Evolutionary conservation across 2,797 vertebrate genomes (phyloP).

Genomic region (Rhinatrema bivittatum): DNA sequence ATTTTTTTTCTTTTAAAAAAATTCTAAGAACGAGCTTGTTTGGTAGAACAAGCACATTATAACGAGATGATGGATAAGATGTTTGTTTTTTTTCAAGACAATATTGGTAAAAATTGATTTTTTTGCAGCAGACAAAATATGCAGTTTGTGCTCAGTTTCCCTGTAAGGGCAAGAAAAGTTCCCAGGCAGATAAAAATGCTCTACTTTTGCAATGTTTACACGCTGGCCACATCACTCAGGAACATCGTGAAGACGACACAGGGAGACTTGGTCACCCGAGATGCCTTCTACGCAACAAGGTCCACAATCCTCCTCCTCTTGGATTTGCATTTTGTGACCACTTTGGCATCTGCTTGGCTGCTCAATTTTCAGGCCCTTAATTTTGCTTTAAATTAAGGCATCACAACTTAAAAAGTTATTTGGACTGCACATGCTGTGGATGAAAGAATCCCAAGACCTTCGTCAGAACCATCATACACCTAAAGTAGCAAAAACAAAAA

Average conservation of each 20-base stretch:
- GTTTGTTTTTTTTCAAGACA: constrained; percentile 36
- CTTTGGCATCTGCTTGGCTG: constrained; percentile 38
- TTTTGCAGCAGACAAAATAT: constrained; percentile 84
- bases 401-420: constrained; percentile 54
- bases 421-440: constrained; percentile 77
- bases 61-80: constrained; percentile 66
- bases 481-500: constrained; percentile 24
- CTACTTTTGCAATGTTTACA: constrained; percentile 35
- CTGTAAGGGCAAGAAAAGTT: constrained; percentile 59
- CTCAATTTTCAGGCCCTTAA: constrained; percentile 48
- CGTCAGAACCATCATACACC: constrained; percentile 46
- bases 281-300: constrained; percentile 36
- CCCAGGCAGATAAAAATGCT: constrained; percentile 50
- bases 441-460: constrained; percentile 79
- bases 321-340: too few relatives aligned
- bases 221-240: constrained; percentile 36
- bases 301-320: constrained; percentile 17
- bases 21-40: constrained; percentile 62
- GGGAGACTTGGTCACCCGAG: constrained; percentile 35
- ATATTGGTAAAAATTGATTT: constrained; percentile 24
- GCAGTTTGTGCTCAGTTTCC: constrained; percentile 88
- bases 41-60: constrained; percentile 74
- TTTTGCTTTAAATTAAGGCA: constrained; percentile 65
- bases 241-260: constrained; percentile 40
- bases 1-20: constrained; percentile 64